A percentile compares a stretch with the other conserved stretches of the same genome.
Evolutionary conservation across 2,888 invertebrate species (phyloP).

Genomic region (Aethes cnicana): DNA sequence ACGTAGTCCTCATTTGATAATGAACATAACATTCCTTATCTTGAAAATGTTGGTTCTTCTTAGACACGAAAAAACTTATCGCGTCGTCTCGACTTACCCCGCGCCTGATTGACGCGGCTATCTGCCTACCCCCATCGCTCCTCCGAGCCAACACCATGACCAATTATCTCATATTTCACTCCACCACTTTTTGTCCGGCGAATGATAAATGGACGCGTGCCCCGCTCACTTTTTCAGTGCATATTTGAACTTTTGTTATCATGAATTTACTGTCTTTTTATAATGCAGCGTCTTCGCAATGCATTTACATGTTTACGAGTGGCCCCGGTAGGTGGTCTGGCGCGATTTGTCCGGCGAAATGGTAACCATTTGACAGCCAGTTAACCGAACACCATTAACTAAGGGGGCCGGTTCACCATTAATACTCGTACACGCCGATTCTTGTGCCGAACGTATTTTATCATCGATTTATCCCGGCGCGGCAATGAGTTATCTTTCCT

Average conservation of each 20-base stretch:
- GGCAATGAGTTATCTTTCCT: conserved; percentile 59
- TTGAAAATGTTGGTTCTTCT: conserved; percentile 12
- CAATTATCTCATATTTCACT: conserved; percentile 28
- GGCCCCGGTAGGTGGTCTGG: conserved; percentile 68
- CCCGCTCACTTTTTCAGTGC: conserved; percentile 34
- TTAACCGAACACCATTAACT: conserved; percentile 67
- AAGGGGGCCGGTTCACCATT: conserved; percentile 52
- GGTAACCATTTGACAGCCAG: conserved; percentile 66
- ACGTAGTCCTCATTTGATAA: conserved; percentile 8
- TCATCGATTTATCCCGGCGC: conserved; percentile 58
- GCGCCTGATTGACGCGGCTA: conserved; percentile 13
- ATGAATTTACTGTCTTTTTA: conserved; percentile 48
- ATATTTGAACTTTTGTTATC: conserved; percentile 43
- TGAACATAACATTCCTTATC: conserved; percentile 20
- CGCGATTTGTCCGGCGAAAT: conserved; percentile 69
- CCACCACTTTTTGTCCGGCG: conserved; percentile 14
- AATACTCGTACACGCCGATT: conserved; percentile 51
- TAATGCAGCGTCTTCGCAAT: conserved; percentile 55
- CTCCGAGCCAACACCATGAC: conserved; percentile 15
- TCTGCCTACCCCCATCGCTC: conserved; percentile 9
- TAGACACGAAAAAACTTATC: conserved; percentile 24
- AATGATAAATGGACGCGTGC: conserved; percentile 28
- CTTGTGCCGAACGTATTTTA: conserved; percentile 55
- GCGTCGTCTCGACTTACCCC: conserved; percentile 15
- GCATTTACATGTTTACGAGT: conserved; percentile 74